Base-by-base conservation (phyloP, 1,140 invertebrate species). In the Macrotrachela quadricornifera region DNA sequence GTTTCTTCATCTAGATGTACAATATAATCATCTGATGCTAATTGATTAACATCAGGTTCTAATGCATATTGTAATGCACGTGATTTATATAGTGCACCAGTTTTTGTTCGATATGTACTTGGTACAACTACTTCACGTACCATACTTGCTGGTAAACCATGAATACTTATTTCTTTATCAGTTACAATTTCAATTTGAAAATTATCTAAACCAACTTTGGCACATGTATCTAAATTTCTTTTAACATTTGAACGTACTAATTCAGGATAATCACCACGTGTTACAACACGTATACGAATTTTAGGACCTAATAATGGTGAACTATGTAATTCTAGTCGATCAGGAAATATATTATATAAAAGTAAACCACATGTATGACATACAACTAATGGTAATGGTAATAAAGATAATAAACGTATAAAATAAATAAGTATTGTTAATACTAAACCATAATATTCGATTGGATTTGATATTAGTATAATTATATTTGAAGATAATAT, bases 1-100 rank as follows among this genome's bases (percentile, higher is more conserved):
- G 91, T 95, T 69, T 96, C 91, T 72, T 96, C 91, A 66, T 97
- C 91, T 15, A 96, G 72, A 73, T 96, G 91, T 1, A 96, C 86
- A 61, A 97, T 83, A 87, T 87, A 96, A 66, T 95, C 90, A 57
- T 77, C 79, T 61, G 91, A 85, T 16, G 77, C 77, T 13, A 92
- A 66, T 57, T 84, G 77, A 68, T 90, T 91, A 0, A 72, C 79
- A 59, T 79, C 79, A 61, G 83, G 82, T 72, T 95, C 90, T 13
- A 95, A 72, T 63, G 87, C 92, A 67, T 94, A 95, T 64, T 96
- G 91, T 0, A 96, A 69, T 11, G 90, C 90, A 58, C 91, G 75
- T 0, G 88, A 85, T 68, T 96, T 96, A 65, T 91, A 96, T 12
- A 91, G 70, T 36, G 88, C 85, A 39, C 87, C 87, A 55, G 79